A percentile compares a stretch with the other conserved stretches of the same genome.
phyloP scores from a whole-genome alignment of 2,797 vertebrate species.

The Mormyrus proboscirostris region DNA sequence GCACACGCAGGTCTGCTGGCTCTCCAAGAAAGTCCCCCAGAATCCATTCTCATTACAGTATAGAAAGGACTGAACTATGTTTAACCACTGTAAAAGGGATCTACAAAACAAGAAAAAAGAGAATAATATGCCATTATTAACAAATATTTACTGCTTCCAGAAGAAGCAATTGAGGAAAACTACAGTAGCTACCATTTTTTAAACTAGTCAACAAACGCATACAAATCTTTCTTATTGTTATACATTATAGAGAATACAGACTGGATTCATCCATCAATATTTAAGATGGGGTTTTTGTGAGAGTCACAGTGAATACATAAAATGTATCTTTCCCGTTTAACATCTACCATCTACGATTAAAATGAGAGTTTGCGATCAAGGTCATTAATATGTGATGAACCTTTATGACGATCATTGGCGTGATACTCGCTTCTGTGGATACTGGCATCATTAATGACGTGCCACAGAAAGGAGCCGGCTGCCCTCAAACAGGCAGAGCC shows the following conservation, averaged over 20 bases:
- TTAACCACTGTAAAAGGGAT: conserved; percentile 96
- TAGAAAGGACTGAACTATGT: conserved; percentile 92
- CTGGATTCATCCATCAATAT: background rate
- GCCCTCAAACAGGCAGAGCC: background rate
- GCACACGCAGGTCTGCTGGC: conserved; percentile 91
- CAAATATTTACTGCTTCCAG: background rate
- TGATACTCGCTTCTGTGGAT: background rate
- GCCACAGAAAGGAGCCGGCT: background rate
- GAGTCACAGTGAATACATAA: background rate
- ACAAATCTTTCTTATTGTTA: background rate
- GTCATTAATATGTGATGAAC: conserved; percentile 61
- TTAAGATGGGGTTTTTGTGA: background rate
- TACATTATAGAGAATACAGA: background rate
- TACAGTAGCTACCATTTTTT: background rate
- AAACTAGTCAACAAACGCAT: background rate
- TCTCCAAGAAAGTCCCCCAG: conserved; percentile 97
- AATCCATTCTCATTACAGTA: conserved; percentile 99
- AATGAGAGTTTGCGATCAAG: conserved; percentile 46
- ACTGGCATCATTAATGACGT: background rate
- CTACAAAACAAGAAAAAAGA: conserved; percentile 48
- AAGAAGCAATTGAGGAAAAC: background rate
- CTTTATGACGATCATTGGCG: conserved; percentile 39
- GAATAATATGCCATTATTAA: background rate
- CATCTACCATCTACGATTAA: conserved; percentile 35
- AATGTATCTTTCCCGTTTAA: background rate